phyloP scores from a whole-genome alignment of 92 coral and sea anemone species.

The Porites evermanni region DNA sequence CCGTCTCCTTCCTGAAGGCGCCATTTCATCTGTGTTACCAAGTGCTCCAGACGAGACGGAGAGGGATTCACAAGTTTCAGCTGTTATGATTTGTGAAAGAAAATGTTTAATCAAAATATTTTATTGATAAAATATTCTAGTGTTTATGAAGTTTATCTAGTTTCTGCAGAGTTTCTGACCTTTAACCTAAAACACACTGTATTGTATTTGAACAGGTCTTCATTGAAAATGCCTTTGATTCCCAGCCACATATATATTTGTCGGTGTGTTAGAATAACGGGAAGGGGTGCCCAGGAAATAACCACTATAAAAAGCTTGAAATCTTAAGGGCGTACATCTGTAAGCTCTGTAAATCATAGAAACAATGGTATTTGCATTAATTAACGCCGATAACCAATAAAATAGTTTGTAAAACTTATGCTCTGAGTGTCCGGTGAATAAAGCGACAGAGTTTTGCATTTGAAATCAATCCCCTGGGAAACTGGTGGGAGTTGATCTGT shows the following conservation, averaged over 20 bases:
- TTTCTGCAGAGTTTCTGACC: too few relatives aligned
- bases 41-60: constrained; percentile 83
- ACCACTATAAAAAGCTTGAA: too few relatives aligned
- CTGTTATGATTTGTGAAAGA: constrained; percentile 35
- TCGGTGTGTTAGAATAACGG: too few relatives aligned
- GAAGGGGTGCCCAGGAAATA: too few relatives aligned
- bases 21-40: constrained; percentile 98
- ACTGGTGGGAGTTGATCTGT: not conserved
- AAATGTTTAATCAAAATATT: not conserved
- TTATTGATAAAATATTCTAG: not conserved
- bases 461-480: not conserved
- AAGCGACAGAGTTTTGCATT: not conserved
- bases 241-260: too few relatives aligned
- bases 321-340: not conserved
- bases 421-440: not conserved
- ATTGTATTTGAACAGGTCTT: too few relatives aligned
- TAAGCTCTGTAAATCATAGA: not conserved
- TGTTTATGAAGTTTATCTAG: too few relatives aligned
- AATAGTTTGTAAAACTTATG: not conserved
- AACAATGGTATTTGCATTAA: not conserved
- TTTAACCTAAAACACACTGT: too few relatives aligned
- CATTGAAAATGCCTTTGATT: too few relatives aligned
- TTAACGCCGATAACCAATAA: not conserved
- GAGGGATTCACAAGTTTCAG: constrained; percentile 95
- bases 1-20: constrained; percentile 99